Conservation (phyloP, 2,797 vertebrate species). For the Melanotaenia pygmaea region DNA sequence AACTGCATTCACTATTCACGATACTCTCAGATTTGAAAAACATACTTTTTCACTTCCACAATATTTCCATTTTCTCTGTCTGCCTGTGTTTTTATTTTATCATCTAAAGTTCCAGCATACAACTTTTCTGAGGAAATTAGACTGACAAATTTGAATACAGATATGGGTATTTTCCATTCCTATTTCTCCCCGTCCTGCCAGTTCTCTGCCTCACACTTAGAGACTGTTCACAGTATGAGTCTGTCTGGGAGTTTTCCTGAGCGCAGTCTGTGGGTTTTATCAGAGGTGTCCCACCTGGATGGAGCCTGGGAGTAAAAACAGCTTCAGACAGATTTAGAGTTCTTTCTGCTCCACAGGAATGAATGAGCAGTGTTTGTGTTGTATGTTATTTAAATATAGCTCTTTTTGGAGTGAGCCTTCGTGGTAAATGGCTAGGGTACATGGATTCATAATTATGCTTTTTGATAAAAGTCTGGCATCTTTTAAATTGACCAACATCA, state of each 20-base stretch:
- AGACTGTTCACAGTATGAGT: constrained; percentile 57
- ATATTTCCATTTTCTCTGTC: background rate
- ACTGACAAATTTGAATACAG: background rate
- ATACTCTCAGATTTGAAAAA: background rate
- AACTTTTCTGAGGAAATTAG: background rate
- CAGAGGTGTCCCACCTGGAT: constrained; percentile 76
- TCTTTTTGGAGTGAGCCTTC: constrained; percentile 57
- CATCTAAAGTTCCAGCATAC: background rate
- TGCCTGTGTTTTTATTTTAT: background rate
- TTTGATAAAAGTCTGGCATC: constrained; percentile 38
- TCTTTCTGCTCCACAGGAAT: constrained; percentile 74
- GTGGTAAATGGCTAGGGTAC: constrained; percentile 60
- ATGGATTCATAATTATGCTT: constrained; percentile 60
- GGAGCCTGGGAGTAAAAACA: constrained; percentile 70
- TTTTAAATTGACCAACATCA: constrained; percentile 23
- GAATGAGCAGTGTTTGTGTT: constrained; percentile 69
- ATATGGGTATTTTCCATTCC: constrained; percentile 14
- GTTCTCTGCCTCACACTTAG: constrained; percentile 2
- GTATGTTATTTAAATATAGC: constrained; percentile 63
- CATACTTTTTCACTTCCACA: background rate
- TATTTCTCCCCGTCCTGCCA: constrained; percentile 32
- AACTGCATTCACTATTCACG: background rate
- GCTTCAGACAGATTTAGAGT: constrained; percentile 78
- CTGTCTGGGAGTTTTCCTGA: constrained; percentile 75
- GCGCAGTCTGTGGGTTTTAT: constrained; percentile 76